phyloP scores from a whole-genome alignment of 2,113 vertebrate genomes.

The Halcyon malimbica region DNA sequence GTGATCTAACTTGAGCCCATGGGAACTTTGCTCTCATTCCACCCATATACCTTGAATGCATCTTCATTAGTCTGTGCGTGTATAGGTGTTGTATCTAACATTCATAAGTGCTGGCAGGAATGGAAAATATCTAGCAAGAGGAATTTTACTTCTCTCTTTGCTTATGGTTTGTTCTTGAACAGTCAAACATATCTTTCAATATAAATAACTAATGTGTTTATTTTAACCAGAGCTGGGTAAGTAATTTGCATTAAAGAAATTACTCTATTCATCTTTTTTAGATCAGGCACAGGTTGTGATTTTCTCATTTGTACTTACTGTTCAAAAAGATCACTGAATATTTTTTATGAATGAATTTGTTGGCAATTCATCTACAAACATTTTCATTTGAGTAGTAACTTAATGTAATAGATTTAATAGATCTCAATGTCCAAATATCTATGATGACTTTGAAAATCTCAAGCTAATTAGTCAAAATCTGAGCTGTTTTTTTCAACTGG shows the following conservation, averaged over 20 bases:
- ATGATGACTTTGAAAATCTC: neutral
- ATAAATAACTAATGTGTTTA: conserved; percentile 58
- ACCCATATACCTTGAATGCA: neutral
- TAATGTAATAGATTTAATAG: neutral
- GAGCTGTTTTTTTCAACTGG: neutral
- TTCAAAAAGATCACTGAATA: conserved; percentile 34
- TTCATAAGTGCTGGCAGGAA: neutral
- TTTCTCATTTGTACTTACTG: conserved; percentile 52
- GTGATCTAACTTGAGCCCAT: neutral
- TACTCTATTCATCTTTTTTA: conserved; percentile 56
- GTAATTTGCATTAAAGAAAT: conserved; percentile 65
- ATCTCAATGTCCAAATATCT: neutral
- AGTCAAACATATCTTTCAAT: conserved; percentile 29
- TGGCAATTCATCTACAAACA: neutral
- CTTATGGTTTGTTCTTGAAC: conserved; percentile 5
- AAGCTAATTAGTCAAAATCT: neutral
- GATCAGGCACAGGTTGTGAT: conserved; percentile 42
- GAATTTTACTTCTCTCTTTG: conserved; percentile 28
- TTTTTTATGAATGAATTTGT: conserved; percentile 45
- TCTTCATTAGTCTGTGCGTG: neutral
- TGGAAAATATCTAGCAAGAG: conserved; percentile 12
- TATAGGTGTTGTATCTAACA: neutral
- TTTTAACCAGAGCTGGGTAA: conserved; percentile 41
- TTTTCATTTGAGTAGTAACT: neutral
- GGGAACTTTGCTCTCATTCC: conserved; percentile 9